Evolutionary conservation across 1,140 invertebrate genomes (phyloP).

Genomic region (Homalodisca vitripennis): DNA sequence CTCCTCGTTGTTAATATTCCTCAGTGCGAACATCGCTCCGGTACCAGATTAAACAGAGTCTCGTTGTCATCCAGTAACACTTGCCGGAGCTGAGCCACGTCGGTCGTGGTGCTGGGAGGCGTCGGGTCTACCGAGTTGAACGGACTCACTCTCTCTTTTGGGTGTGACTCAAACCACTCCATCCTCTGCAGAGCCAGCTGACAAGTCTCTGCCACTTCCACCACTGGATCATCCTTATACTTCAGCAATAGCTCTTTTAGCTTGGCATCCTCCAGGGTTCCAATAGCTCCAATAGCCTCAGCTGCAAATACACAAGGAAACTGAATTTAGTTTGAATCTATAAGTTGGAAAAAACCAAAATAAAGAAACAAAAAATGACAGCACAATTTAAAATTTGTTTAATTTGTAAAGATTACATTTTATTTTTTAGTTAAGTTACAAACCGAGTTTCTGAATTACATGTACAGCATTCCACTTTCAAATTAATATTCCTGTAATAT

Average conservation of each 20-base stretch:
- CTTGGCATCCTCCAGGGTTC: slow-evolving; percentile 52
- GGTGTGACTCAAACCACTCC: slow-evolving; percentile 64
- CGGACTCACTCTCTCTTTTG: slow-evolving; percentile 58
- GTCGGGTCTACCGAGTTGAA: slow-evolving; percentile 93
- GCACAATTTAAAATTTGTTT: slow-evolving; percentile 29
- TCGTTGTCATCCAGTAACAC: slow-evolving; percentile 74
- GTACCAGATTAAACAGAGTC: slow-evolving; percentile 87
- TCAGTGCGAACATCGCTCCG: slow-evolving; percentile 94
- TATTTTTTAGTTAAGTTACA: no score
- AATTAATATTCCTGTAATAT: no score
- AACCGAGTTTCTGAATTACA: no score
- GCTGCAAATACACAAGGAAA: slow-evolving; percentile 55
- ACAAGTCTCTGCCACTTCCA: slow-evolving; percentile 95
- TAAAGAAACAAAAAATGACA: no score
- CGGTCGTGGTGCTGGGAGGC: slow-evolving; percentile 62
- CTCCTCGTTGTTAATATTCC: slow-evolving; percentile 79
- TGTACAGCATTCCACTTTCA: no score
- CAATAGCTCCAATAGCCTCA: slow-evolving; percentile 97
- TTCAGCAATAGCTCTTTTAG: slow-evolving; percentile 70
- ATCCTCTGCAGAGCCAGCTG: slow-evolving; percentile 84
- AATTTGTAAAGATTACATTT: slow-evolving; percentile 19
- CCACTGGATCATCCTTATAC: slow-evolving; percentile 71
- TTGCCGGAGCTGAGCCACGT: slow-evolving; percentile 61
- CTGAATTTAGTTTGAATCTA: no score
- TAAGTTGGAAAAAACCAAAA: no score